Evolutionary conservation across 2,888 invertebrate genomes (phyloP).

Genomic region (Lasioglossum villosulum): DNA sequence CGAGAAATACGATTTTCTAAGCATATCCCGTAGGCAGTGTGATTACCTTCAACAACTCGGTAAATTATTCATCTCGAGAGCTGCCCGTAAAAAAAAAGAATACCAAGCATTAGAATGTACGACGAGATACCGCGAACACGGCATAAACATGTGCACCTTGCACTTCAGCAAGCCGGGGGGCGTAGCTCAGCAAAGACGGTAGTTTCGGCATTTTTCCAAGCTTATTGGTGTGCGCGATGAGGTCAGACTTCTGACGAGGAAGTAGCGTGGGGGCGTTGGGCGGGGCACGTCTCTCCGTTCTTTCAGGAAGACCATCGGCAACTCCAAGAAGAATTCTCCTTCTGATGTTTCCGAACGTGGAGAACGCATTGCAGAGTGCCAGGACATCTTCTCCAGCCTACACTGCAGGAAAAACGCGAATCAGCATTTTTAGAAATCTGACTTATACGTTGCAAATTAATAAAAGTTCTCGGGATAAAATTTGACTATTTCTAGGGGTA

Average conservation of each 20-base stretch:
- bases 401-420: neutral
- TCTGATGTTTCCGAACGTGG: conserved; percentile 24
- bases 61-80: neutral
- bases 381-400: neutral
- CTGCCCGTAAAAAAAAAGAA: neutral
- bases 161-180: conserved; percentile 17
- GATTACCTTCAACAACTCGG: neutral
- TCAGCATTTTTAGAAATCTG: neutral
- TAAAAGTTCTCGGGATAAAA: too few species aligned
- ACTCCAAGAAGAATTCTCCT: conserved; percentile 35
- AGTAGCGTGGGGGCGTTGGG: conserved; percentile 67
- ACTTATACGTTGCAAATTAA: too few species aligned
- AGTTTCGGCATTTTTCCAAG: conserved; percentile 60
- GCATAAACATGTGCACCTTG: conserved; percentile 6
- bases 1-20: neutral
- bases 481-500: too few species aligned
- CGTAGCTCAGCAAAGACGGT: conserved; percentile 47
- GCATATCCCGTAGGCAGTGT: neutral
- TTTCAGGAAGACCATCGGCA: conserved; percentile 51
- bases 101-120: conserved; percentile 16
- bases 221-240: conserved; percentile 47
- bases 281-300: conserved; percentile 60
- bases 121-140: neutral
- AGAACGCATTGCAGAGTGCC: conserved; percentile 28
- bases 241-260: conserved; percentile 68